phyloP scores from a whole-genome alignment of 1,140 invertebrate species.

The Anastrepha ludens region DNA sequence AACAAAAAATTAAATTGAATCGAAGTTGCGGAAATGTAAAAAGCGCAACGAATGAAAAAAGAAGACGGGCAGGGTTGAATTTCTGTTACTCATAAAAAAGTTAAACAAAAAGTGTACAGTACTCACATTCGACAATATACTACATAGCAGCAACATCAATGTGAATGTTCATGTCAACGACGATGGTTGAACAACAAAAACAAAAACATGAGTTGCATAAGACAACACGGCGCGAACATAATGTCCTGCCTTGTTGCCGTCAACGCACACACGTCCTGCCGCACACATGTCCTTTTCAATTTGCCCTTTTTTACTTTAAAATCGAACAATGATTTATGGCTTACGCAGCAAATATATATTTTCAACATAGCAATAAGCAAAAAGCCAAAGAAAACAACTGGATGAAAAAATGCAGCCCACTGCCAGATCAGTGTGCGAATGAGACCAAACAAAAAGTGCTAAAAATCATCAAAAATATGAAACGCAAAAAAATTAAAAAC shows the following conservation, averaged over 20 bases:
- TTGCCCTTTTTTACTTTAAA: slow-evolving; percentile 41
- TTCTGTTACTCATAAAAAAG: background rate
- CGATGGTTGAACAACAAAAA: slow-evolving; percentile 15
- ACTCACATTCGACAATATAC: background rate
- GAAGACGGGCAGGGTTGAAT: too few species aligned
- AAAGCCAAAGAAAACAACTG: slow-evolving; percentile 58
- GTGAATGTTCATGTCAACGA: background rate
- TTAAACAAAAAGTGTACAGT: background rate
- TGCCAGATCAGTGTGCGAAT: background rate
- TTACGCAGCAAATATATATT: slow-evolving; percentile 52
- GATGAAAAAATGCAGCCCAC: slow-evolving; percentile 46
- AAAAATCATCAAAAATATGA: slow-evolving; percentile 2
- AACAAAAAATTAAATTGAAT: too few species aligned
- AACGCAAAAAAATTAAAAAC: background rate
- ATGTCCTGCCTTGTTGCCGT: slow-evolving; percentile 65
- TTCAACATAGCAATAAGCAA: slow-evolving; percentile 51
- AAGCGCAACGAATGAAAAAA: too few species aligned
- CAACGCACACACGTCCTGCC: slow-evolving; percentile 62
- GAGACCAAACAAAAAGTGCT: slow-evolving; percentile 5
- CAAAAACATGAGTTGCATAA: slow-evolving; percentile 55
- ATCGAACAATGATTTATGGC: slow-evolving; percentile 61
- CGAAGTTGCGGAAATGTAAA: too few species aligned
- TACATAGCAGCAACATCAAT: background rate
- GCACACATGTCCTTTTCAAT: slow-evolving; percentile 56
- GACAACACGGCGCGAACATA: slow-evolving; percentile 72